Evolutionary conservation across 2,113 vertebrate genomes (phyloP), one percentile per base, ranked within the genome.

Genomic region (Desmodus rotundus): DNA sequence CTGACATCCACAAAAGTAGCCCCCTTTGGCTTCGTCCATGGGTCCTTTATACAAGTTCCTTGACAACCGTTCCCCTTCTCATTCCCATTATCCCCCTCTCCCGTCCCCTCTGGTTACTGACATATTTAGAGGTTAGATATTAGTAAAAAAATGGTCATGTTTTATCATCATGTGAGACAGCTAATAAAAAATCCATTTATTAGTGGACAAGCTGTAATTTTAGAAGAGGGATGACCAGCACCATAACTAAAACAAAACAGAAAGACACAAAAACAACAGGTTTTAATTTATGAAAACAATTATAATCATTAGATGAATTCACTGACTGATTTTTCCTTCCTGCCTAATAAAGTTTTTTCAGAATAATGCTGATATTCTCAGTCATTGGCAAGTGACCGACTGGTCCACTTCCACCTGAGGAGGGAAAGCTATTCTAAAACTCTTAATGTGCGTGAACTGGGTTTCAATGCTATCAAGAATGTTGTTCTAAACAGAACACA

Each of bases 161-260:
- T 88, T 89, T 83, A 85, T 82, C 58, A 96, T 50, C 22, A 45
- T 77, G 78, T 41, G 74, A 52, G 45, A n/a, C 63, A 70, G 67
- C 67, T 94, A n/a, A n/a, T 33, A 54, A 90, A 45, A 45, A 95
- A 96, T 72, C 5, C 58, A 83, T 54, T 65, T 68, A 68, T 80
- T 54, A 54, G 45, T 83, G 63, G 17, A 87, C 38, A 88, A 85
- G 56, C 43, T 87, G 7, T 76, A 91, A 92, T 96, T 97, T 96
- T 38, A 87, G 78, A 58, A 93, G 61, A 82, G 26, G 24, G 33
- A 65, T 70, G 13, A 78, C 93, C 14, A 85, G n/a, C 38, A 89
- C 52, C 47, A 68, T 43, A 87, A 54, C 38, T 89, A 89, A 95
- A 78, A 38, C 24, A 61, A 96, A 91, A 78, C n/a, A 92, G 38